phyloP scores from a whole-genome alignment of 2,113 vertebrate species.

The Ceratotherium simum region DNA sequence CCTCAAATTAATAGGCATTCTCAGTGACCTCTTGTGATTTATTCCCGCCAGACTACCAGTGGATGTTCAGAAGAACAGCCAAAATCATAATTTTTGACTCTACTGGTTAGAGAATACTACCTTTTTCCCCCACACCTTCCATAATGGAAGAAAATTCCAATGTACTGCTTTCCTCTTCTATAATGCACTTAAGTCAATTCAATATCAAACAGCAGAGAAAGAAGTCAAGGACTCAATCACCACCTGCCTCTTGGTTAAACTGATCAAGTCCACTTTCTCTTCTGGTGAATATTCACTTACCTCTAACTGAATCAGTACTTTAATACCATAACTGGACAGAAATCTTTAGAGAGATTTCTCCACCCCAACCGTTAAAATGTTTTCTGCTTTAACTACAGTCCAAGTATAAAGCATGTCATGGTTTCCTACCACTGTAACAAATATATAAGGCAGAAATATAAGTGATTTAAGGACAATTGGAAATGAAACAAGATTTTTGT shows the following conservation, averaged over 20 bases:
- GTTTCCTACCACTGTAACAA: constrained; percentile 35
- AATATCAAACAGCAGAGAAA: constrained; percentile 62
- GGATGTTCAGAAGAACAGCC: constrained; percentile 61
- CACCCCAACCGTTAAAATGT: constrained; percentile 40
- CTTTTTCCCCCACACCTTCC: constrained; percentile 54
- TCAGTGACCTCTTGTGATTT: constrained; percentile 58
- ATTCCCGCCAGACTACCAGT: constrained; percentile 70
- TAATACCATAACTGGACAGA: constrained; percentile 68
- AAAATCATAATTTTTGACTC: constrained; percentile 64
- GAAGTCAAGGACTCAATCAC: constrained; percentile 81
- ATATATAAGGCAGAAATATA: neutral
- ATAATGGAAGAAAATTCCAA: constrained; percentile 70
- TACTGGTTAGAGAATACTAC: constrained; percentile 64
- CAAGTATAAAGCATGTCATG: neutral
- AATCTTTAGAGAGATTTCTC: constrained; percentile 52
- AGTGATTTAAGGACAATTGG: constrained; percentile 38
- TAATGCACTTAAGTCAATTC: constrained; percentile 68
- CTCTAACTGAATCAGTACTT: constrained; percentile 77
- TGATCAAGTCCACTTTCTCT: constrained; percentile 72
- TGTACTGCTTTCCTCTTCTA: constrained; percentile 53
- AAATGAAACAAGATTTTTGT: constrained; percentile 65
- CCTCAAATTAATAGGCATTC: constrained; percentile 69
- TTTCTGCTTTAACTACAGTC: constrained; percentile 55
- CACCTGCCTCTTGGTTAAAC: constrained; percentile 74
- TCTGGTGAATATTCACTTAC: constrained; percentile 74